A percentile compares a stretch with the other conserved stretches of the same genome.
phyloP scores from a whole-genome alignment of 2,113 vertebrate species.

The Pungitius pungitius region DNA sequence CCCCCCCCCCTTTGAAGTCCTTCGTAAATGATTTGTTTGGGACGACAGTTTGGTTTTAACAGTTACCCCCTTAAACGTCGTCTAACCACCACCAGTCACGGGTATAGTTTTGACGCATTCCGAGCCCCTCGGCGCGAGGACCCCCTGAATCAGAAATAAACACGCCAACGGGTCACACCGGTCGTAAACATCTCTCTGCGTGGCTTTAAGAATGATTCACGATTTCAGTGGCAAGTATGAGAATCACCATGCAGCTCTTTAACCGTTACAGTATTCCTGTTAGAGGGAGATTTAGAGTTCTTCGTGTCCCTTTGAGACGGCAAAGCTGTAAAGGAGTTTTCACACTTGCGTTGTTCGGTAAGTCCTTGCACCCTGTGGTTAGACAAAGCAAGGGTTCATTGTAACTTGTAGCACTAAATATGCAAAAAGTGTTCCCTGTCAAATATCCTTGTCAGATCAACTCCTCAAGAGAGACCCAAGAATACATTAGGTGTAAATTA shows the following conservation, averaged over 20 bases:
- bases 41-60: neutral
- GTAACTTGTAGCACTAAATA: conserved; percentile 13
- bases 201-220: conserved; percentile 24
- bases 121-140: neutral
- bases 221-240: conserved; percentile 24
- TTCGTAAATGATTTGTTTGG: neutral
- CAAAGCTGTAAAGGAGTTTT: conserved; percentile 37
- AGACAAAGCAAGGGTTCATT: conserved; percentile 37
- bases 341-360: conserved; percentile 31
- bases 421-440: conserved; percentile 35
- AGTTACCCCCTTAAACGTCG: neutral
- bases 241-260: conserved; percentile 17
- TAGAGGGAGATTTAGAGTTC: conserved; percentile 21
- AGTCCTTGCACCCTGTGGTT: conserved; percentile 40
- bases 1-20: neutral
- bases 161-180: conserved; percentile 32
- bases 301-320: conserved; percentile 32
- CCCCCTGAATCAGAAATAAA: conserved; percentile 22
- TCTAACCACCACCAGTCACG: neutral
- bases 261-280: conserved; percentile 40
- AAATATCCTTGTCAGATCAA: conserved; percentile 53
- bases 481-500: conserved; percentile 27
- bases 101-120: too few species aligned
- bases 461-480: conserved; percentile 25
- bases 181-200: conserved; percentile 30